Evolutionary conservation across 2,888 invertebrate species (phyloP), one percentile per base, ranked within the genome.

Genomic region (Oligia strigilis): DNA sequence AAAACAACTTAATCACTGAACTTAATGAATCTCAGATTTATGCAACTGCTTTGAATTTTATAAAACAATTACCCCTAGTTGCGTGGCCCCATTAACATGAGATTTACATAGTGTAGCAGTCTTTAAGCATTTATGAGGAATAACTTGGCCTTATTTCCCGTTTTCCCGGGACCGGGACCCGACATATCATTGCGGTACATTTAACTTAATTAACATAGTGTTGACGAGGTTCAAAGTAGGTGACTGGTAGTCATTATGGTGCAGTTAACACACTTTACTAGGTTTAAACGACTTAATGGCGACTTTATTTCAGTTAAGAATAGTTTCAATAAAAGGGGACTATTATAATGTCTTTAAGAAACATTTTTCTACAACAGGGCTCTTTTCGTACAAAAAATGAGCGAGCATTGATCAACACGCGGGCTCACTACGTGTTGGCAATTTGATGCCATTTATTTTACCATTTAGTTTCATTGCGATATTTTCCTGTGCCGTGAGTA

Each of bases 201-300:
- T 90, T 87, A 86, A 85, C 87, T 82, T 85, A 77, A 91, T 92
- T 92, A 91, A 80, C 91, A 91, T 91, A 89, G 64, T 82, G 79
- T 81, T 75, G 78, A 83, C 69, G 72, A 13, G 62, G 72, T 79
- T 80, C 69, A 82, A 81, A 82, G 66, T 78, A 79, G 49, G 77
- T 52, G 76, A 73, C 80, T 77, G 76, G 60, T 74, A 72, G 79
- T 80, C 58, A 78, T 85, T 72, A 81, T 71, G 62, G 72, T 46
- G 67, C 19, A 62, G 52, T 83, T 84, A 71, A 67, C 46, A 70
- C 64, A 11, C 78, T 75, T 72, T 69, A 29, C 13, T 60, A 49
- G 46, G 19, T 74, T 76, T 74, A n/a, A 72, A 76, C 19, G 14
- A 72, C n/a, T 55, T 71, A 19, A 52, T 69, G 6, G 1, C n/a